Percentiles rank a stretch among this genome's conserved stretches.
phyloP scores from a whole-genome alignment of 2,113 vertebrate species.

The Cinclus cinclus region DNA sequence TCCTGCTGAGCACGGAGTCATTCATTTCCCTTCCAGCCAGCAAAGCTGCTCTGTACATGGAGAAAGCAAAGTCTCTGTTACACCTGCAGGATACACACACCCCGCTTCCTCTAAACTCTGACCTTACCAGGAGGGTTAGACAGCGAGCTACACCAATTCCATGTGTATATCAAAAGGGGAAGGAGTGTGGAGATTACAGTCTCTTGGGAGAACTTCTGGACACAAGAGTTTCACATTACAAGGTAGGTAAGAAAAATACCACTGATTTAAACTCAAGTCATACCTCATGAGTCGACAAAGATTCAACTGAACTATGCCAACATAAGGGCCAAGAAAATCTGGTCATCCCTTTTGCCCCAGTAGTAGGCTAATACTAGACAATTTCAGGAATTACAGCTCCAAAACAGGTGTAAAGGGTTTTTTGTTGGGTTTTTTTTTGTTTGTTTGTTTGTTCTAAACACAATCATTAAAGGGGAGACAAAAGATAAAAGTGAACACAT shows the following conservation, averaged over 20 bases:
- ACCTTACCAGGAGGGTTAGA: no score
- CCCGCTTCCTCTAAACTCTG: background rate
- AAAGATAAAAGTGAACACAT: background rate
- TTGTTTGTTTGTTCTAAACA: background rate
- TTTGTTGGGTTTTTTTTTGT: background rate
- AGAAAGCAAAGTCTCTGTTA: background rate
- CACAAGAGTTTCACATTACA: background rate
- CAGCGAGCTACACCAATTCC: background rate
- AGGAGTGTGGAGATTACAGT: background rate
- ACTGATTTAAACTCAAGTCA: background rate
- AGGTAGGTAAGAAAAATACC: background rate
- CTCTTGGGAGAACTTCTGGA: background rate
- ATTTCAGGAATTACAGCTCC: background rate
- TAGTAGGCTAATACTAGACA: background rate
- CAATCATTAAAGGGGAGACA: background rate
- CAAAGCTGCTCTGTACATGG: background rate
- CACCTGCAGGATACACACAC: background rate
- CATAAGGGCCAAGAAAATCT: background rate
- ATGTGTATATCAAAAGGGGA: background rate
- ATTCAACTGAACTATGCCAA: background rate
- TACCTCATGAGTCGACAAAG: background rate
- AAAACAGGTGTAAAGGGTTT: background rate
- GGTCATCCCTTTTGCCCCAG: background rate
- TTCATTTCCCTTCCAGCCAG: slow-evolving; percentile 3
- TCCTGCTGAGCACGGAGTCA: background rate